A percentile compares a stretch with the other conserved stretches of the same genome.
Evolutionary conservation across 2,113 vertebrate species (phyloP).

Genomic region (Crocuta crocuta): DNA sequence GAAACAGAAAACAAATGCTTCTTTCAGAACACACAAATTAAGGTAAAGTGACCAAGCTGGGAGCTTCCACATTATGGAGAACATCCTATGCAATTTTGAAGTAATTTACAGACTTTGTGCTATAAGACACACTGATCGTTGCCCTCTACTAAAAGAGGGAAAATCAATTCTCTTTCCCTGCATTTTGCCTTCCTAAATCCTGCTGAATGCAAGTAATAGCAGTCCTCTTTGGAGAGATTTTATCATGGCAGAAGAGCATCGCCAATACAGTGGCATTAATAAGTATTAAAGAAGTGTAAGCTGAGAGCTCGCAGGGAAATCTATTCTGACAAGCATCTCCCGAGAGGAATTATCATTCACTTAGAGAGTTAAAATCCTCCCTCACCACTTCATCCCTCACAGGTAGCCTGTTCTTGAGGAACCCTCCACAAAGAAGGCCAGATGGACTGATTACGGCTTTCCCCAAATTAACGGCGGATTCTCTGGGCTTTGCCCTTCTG

Average conservation of each 20-base stretch:
- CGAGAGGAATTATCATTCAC: conserved; percentile 54
- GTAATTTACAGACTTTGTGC: conserved; percentile 41
- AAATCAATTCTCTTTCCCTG: conserved; percentile 14
- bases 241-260: conserved; percentile 19
- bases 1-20: neutral
- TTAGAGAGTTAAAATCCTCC: conserved; percentile 50
- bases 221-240: conserved; percentile 54
- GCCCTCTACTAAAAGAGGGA: neutral
- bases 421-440: neutral
- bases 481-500: conserved; percentile 53
- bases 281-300: conserved; percentile 73
- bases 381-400: neutral
- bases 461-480: conserved; percentile 69
- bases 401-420: neutral
- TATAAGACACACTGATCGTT: neutral
- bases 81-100: neutral
- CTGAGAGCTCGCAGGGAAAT: conserved; percentile 48
- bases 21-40: neutral
- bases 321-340: conserved; percentile 57
- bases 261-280: conserved; percentile 40
- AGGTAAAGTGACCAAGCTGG: neutral
- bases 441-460: conserved; percentile 52
- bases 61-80: neutral
- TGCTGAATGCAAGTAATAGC: neutral
- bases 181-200: conserved; percentile 38